Conservation (phyloP, 1,140 invertebrate species). For the Philopotamus ludificatus region DNA sequence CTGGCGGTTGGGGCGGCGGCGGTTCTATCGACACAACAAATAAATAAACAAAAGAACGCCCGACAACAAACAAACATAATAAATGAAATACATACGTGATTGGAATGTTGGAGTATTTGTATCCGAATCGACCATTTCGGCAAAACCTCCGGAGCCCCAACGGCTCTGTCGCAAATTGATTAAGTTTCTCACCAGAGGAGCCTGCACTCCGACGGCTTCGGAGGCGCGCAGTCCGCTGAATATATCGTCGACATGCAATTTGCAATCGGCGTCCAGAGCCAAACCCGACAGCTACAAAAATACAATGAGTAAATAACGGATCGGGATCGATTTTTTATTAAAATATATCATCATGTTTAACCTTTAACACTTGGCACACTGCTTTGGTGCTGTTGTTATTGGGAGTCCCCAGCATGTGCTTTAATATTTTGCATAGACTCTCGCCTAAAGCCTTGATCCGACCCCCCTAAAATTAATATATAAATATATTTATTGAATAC, state of each 20-base stretch:
- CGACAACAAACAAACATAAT: slow-evolving; percentile 3
- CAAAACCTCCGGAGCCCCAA: slow-evolving; percentile 46
- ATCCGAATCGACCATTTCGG: slow-evolving; percentile 39
- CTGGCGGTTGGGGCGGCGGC: slow-evolving; percentile 37
- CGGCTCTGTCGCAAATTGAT: slow-evolving; percentile 49
- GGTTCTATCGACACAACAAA: slow-evolving; percentile 10
- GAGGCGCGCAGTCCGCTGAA: slow-evolving; percentile 49
- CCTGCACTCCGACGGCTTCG: slow-evolving; percentile 39
- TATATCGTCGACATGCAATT: slow-evolving; percentile 48
- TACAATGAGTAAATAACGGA: too few species aligned
- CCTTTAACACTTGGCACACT: slow-evolving; percentile 54
- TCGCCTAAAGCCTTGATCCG: slow-evolving; percentile 52
- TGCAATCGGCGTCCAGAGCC: slow-evolving; percentile 54
- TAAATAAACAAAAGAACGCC: background rate
- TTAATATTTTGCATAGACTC: slow-evolving; percentile 54
- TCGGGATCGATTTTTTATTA: too few species aligned
- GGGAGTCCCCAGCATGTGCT: slow-evolving; percentile 51
- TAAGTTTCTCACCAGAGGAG: slow-evolving; percentile 46
- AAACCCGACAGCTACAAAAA: slow-evolving; percentile 52
- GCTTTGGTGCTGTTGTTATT: slow-evolving; percentile 53
- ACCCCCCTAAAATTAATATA: slow-evolving; percentile 46
- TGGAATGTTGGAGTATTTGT: slow-evolving; percentile 18
- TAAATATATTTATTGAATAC: background rate
- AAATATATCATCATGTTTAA: slow-evolving; percentile 38
- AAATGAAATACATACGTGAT: slow-evolving; percentile 10